A percentile compares a stretch with the other conserved stretches of the same genome.
phyloP scores from a whole-genome alignment of 2,113 vertebrate genomes.

The Crotalus viridis region DNA sequence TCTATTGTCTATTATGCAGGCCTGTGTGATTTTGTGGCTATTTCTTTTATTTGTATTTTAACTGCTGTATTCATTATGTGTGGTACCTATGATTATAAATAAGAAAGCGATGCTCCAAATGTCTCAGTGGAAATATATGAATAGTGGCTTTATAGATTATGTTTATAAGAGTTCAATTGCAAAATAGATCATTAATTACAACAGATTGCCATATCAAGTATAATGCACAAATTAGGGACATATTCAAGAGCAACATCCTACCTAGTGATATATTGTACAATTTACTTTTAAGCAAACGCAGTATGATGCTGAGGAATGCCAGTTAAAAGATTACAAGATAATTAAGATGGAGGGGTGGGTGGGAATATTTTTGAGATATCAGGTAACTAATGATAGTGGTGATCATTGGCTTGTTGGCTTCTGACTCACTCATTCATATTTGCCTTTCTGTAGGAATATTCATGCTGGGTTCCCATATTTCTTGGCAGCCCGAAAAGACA shows the following conservation, averaged over 20 bases:
- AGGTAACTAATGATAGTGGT: not conserved
- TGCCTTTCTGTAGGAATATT: not conserved
- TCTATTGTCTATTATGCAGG: not conserved
- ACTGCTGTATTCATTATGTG: not conserved
- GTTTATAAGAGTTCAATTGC: not conserved
- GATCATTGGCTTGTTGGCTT: not conserved
- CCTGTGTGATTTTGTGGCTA: not conserved
- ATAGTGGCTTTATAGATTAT: not conserved
- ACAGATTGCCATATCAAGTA: not conserved
- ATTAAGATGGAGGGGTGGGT: too few relatives aligned
- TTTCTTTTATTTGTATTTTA: not conserved
- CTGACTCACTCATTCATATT: not conserved
- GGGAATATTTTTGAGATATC: not conserved
- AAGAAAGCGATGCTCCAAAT: not conserved
- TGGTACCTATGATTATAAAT: not conserved
- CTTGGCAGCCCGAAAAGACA: slow-evolving; percentile 14
- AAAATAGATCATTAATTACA: not conserved
- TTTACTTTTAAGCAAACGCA: not conserved
- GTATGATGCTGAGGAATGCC: not conserved
- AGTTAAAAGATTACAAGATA: not conserved
- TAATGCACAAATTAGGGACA: not conserved
- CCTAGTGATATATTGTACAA: not conserved
- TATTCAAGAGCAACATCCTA: not conserved
- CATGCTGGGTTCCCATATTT: not conserved
- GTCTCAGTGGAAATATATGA: not conserved